These are phyloP conservation scores for Chionoecetes opilio DNA, from an alignment of 1,140 invertebrate genomes.

Conservation along the genomic window DNA sequence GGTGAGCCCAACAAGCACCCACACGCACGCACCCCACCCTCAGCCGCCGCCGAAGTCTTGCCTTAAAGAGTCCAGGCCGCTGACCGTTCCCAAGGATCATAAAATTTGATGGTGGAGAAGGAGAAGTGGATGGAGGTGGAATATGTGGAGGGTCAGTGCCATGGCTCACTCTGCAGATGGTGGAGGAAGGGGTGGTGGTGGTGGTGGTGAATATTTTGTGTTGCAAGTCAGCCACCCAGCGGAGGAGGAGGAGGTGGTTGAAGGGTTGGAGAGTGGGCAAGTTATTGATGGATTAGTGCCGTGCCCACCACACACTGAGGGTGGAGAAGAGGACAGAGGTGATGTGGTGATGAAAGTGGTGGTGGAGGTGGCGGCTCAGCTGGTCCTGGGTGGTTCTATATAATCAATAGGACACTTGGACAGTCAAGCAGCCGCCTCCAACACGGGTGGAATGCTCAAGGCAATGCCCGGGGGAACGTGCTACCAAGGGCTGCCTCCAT, in stretches of 20 bases:
- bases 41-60: neutral
- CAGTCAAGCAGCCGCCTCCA: neutral
- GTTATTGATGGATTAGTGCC: neutral
- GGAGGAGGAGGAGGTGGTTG: neutral
- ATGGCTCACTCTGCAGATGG: neutral
- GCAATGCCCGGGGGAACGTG: neutral
- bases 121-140: neutral
- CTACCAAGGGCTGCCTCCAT: neutral
- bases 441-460: neutral
- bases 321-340: neutral
- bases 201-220: neutral
- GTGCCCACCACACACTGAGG: neutral
- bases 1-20: neutral
- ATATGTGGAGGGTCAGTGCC: neutral
- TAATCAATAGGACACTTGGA: neutral
- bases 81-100: slow-evolving; percentile 16
- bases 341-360: neutral
- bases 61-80: neutral
- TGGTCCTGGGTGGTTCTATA: neutral
- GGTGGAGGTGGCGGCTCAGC: neutral
- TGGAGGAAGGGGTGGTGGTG: neutral
- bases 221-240: neutral
- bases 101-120: neutral
- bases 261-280: neutral
- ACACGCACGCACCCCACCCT: neutral